Evolutionary conservation across 1,140 invertebrate species (phyloP).

Genomic region (Cyrtorhinus lividipennis): DNA sequence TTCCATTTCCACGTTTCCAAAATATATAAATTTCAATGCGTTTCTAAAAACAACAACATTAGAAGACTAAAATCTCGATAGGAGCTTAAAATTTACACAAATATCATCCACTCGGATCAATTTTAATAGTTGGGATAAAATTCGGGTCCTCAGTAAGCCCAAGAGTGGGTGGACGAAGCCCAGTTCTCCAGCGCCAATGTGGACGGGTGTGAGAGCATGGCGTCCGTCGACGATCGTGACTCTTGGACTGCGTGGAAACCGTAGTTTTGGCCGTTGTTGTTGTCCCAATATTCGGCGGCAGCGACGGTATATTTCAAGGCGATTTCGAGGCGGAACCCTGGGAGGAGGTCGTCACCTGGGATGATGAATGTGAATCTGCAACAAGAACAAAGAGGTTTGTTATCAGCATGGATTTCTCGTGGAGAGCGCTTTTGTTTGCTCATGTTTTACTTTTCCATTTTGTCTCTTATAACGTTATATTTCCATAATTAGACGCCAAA

Average conservation of each 20-base stretch:
- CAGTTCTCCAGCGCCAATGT: conserved; percentile 19
- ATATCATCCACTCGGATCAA: too few species aligned
- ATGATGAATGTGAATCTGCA: conserved; percentile 53
- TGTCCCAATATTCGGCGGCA: conserved; percentile 81
- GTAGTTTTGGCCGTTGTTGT: conserved; percentile 71
- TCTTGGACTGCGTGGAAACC: conserved; percentile 58
- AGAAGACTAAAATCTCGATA: too few species aligned
- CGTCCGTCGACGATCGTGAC: neutral
- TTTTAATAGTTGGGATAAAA: neutral
- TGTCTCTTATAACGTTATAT: neutral
- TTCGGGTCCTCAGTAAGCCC: neutral
- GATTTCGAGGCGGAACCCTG: conserved; percentile 63
- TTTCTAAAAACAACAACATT: too few species aligned
- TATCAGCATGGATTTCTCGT: too few species aligned
- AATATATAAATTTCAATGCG: too few species aligned
- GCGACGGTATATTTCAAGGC: conserved; percentile 69
- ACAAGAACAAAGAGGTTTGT: neutral
- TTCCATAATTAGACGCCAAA: too few species aligned
- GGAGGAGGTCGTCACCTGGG: conserved; percentile 46
- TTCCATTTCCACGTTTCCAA: too few species aligned
- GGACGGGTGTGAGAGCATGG: conserved; percentile 12
- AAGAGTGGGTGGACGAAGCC: conserved; percentile 14
- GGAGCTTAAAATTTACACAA: too few species aligned
- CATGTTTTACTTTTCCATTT: neutral
- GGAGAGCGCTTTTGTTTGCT: too few species aligned